phyloP scores from a whole-genome alignment of 2,888 invertebrate genomes.

The Toxonevra muliebris region DNA sequence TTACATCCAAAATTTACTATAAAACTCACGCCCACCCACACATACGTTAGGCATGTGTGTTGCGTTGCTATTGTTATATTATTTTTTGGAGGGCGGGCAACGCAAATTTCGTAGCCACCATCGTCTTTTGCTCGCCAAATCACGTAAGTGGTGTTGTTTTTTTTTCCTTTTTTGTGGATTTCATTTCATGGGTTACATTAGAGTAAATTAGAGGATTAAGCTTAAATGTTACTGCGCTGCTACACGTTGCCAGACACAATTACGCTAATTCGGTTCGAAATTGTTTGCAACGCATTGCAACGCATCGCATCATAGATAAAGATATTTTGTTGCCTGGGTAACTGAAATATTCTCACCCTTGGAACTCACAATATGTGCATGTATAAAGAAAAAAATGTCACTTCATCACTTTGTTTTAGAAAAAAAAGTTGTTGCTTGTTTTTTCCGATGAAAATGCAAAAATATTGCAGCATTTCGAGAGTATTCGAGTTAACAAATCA shows the following conservation, averaged over 20 bases:
- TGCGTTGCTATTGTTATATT: no score
- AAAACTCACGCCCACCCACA: no score
- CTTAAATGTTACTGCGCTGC: constrained; percentile 23
- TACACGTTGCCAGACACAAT: constrained; percentile 46
- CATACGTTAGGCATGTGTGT: no score
- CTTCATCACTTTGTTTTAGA: constrained; percentile 24
- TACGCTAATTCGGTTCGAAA: constrained; percentile 57
- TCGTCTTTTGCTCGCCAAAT: background rate
- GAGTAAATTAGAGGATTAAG: constrained; percentile 55
- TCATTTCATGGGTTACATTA: constrained; percentile 20
- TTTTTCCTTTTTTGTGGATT: background rate
- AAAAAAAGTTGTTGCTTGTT: no score
- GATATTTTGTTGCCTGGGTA: background rate
- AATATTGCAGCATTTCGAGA: no score
- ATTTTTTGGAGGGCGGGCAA: no score
- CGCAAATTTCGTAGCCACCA: background rate
- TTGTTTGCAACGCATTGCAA: constrained; percentile 41
- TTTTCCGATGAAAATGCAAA: no score
- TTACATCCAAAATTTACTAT: no score
- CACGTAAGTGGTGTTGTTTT: background rate
- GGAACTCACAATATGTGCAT: background rate
- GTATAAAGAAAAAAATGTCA: constrained; percentile 3
- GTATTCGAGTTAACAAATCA: no score
- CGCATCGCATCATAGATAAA: background rate
- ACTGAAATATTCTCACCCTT: background rate